Conservation (phyloP, 2,797 vertebrate genomes). For the Brachyrhaphis roseni region DNA sequence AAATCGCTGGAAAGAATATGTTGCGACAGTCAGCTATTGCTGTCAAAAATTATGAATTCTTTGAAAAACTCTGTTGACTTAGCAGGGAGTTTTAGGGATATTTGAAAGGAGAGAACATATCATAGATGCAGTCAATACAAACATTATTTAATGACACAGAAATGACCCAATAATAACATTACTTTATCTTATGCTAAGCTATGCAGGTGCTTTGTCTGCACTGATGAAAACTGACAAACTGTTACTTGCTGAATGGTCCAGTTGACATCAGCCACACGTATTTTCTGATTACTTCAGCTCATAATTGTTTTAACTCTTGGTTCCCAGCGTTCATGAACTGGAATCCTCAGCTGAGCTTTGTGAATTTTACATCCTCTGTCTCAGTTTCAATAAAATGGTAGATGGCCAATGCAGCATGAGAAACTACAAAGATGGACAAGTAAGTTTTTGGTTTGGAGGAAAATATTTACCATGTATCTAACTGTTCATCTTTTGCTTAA, state of each 20-base stretch:
- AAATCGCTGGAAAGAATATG: too few relatives aligned
- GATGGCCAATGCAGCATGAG: background rate
- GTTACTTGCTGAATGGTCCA: background rate
- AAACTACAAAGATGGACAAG: background rate
- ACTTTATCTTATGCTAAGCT: background rate
- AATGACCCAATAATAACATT: background rate
- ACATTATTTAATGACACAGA: background rate
- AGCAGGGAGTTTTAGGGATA: too few relatives aligned
- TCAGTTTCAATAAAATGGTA: background rate
- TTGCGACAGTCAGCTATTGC: too few relatives aligned
- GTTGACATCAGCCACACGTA: background rate
- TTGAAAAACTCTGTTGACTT: too few relatives aligned
- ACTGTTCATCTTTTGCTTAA: background rate
- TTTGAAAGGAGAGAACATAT: background rate
- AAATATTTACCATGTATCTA: background rate
- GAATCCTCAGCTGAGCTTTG: background rate
- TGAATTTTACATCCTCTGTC: background rate
- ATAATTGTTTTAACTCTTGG: background rate
- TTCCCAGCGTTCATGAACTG: background rate
- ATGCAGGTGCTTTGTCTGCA: background rate
- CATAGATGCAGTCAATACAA: background rate
- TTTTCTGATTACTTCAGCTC: background rate
- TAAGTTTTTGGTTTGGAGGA: background rate
- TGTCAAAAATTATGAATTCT: too few relatives aligned
- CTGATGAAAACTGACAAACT: background rate